phyloP scores from a whole-genome alignment of 2,888 invertebrate species.

The Gryllus longicercus region DNA sequence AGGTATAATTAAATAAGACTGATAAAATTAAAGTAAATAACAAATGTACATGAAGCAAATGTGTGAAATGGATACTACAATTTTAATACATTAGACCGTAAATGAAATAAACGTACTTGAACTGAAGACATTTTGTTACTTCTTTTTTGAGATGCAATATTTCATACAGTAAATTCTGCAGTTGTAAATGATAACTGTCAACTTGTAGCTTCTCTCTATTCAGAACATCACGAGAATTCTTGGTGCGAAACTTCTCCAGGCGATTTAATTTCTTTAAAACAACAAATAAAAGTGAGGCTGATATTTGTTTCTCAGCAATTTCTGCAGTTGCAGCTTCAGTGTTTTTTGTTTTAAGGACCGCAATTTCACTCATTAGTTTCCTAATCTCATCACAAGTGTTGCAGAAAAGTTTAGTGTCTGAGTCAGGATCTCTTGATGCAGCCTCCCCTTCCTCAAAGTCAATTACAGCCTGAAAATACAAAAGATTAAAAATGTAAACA shows the following conservation, averaged over 20 bases:
- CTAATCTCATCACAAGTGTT: constrained; percentile 69
- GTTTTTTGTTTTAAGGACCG: constrained; percentile 59
- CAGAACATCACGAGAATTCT: constrained; percentile 75
- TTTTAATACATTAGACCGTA: not conserved
- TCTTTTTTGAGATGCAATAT: constrained; percentile 90
- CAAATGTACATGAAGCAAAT: too few species aligned
- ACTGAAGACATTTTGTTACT: constrained; percentile 90
- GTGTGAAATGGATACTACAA: not conserved
- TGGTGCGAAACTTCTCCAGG: constrained; percentile 82
- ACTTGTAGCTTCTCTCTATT: constrained; percentile 82
- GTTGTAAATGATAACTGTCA: constrained; percentile 82
- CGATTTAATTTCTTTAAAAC: constrained; percentile 85
- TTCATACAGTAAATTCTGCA: constrained; percentile 93
- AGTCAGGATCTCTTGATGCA: constrained; percentile 59
- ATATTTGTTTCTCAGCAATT: constrained; percentile 65
- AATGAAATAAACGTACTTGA: constrained; percentile 61
- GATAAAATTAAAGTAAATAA: too few species aligned
- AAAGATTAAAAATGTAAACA: not conserved
- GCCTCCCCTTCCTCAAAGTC: constrained; percentile 74
- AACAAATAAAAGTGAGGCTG: constrained; percentile 74
- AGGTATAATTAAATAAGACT: too few species aligned
- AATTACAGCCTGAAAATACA: constrained; percentile 58
- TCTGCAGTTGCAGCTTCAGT: constrained; percentile 51
- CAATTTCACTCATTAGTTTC: constrained; percentile 64
- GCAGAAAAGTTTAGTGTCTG: constrained; percentile 65